Evolutionary conservation across 1,140 invertebrate species (phyloP).

Genomic region (Aphaenogaster rudis): DNA sequence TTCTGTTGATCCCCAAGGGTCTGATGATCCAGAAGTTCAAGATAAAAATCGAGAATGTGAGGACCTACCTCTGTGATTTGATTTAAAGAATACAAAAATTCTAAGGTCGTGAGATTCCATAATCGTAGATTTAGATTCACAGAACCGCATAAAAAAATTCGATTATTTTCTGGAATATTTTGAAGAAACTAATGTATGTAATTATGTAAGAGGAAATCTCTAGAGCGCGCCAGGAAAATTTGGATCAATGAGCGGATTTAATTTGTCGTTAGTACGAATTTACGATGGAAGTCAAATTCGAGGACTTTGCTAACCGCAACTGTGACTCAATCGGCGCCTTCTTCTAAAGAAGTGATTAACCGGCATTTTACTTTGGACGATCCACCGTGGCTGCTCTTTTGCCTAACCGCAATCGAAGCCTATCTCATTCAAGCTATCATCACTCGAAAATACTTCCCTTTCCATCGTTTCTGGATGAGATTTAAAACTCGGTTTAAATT

Average conservation of each 20-base stretch:
- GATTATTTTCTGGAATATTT: neutral
- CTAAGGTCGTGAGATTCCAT: neutral
- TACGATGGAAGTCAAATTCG: neutral
- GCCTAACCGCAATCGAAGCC: conserved; percentile 11
- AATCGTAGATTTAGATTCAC: neutral
- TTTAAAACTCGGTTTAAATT: neutral
- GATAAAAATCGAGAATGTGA: neutral
- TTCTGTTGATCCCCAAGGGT: neutral
- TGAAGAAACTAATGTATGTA: neutral
- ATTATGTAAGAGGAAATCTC: neutral
- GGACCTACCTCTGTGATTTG: neutral
- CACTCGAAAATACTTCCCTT: neutral
- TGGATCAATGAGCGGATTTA: neutral
- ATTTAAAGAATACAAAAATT: conserved; percentile 5
- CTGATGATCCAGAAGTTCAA: neutral
- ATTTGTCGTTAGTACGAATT: neutral
- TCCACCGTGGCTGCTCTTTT: neutral
- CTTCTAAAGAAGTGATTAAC: neutral
- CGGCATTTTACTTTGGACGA: conserved; percentile 3
- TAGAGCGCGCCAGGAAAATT: neutral
- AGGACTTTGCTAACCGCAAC: neutral
- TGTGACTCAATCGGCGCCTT: neutral
- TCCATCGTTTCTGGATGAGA: neutral
- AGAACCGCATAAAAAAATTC: neutral
- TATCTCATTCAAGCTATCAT: neutral